Evolutionary conservation across 2,888 invertebrate genomes (phyloP), one percentile per base, ranked within the genome.

Genomic region (Lissocephala sabroskyi): DNA sequence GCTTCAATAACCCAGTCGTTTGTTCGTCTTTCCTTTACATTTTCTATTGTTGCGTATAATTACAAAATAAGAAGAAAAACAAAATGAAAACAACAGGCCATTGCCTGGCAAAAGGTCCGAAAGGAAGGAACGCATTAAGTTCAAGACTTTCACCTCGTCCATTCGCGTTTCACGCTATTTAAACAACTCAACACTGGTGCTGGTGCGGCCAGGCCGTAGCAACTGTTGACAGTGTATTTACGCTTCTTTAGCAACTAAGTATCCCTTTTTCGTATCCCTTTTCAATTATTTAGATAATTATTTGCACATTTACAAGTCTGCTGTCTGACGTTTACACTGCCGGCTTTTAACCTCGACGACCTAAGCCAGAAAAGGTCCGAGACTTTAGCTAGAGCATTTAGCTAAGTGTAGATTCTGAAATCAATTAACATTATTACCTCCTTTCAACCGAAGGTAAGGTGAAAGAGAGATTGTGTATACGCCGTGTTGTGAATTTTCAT

Each of bases 251-350:
- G 19, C 3, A 37, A 47, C n/a, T n/a, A n/a, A n/a, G n/a, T n/a
- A n/a, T 46, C 65, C 41, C 40, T 41, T 35, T 43, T 32, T 41
- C 33, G 46, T 46, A 46, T 65, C 52, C 71, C 61, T 68, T 74
- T 74, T 77, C 65, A 65, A 71, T 73, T 74, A 77, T 73, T 73
- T 73, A 70, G 71, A 75, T 75, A 70, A 77, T 73, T 73, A 74
- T 75, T 71, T 77, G 63, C 66, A 61, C 66, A 65, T 62, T 70
- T 59, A 56, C 62, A 52, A 51, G 45, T 43, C 54, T 39, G 35
- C 52, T 41, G 42, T 29, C 45, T n/a, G 10, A 6, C 17, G 14
- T 26, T 6, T 3, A 7, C 3, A 11, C 30, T 32, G 18, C 18
- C 18, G 19, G n/a, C 14, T 32, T 17, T 32, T n/a, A n/a, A n/a